These are phyloP conservation scores for Sinhomidia bicolor DNA, from an alignment of 2,888 invertebrate genomes.

Conservation along the genomic window DNA sequence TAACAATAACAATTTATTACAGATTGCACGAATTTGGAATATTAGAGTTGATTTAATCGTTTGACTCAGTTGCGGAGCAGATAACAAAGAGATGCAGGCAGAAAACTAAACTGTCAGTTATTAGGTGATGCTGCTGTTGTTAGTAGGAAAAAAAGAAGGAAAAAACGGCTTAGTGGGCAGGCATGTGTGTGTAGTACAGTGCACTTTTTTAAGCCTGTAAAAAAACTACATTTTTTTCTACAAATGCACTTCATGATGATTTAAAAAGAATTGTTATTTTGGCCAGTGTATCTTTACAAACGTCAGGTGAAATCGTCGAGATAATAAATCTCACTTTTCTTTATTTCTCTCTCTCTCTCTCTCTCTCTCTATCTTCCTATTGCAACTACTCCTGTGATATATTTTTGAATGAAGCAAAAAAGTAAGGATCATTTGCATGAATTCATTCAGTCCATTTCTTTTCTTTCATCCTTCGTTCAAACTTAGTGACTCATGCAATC, in stretches of 20 bases:
- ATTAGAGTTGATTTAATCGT: neutral
- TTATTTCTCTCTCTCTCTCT: neutral
- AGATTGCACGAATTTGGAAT: neutral
- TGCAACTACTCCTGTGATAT: neutral
- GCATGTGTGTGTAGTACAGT: neutral
- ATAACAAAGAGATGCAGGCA: neutral
- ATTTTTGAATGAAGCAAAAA: conserved; percentile 24
- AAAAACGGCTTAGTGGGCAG: neutral
- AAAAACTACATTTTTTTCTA: neutral
- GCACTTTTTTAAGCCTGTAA: neutral
- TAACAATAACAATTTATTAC: neutral
- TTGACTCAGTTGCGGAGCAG: neutral
- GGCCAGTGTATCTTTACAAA: neutral
- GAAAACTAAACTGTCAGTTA: neutral
- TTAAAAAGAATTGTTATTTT: neutral
- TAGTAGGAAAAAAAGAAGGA: neutral
- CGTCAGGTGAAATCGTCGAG: conserved; percentile 37
- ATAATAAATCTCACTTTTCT: conserved; percentile 59
- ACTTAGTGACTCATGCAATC: conserved; percentile 46
- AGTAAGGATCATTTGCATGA: conserved; percentile 46
- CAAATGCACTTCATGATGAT: too few species aligned
- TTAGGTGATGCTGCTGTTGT: neutral
- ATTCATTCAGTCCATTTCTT: conserved; percentile 55
- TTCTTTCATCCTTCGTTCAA: conserved; percentile 32
- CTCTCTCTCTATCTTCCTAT: neutral